Conservation (phyloP, 2,888 invertebrate species). For the Trissonchulus latispiculum region DNA sequence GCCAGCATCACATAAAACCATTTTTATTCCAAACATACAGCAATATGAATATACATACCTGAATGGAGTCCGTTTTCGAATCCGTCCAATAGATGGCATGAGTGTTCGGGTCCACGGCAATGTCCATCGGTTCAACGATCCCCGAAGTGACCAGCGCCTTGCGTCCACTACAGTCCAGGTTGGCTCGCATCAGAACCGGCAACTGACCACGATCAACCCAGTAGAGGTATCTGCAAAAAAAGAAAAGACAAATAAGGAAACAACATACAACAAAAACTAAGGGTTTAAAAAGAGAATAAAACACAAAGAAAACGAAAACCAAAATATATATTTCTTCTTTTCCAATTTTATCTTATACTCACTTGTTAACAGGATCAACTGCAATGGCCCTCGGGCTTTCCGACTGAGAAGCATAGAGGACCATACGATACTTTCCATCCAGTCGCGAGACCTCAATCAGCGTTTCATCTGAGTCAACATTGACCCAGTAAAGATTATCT, state of each 20-base stretch:
- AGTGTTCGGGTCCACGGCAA: slow-evolving; percentile 80
- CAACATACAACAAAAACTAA: too few species aligned
- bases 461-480: slow-evolving; percentile 89
- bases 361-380: slow-evolving; percentile 81
- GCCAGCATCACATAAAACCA: too few species aligned
- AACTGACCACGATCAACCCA: slow-evolving; percentile 98
- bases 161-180: slow-evolving; percentile 77
- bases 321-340: too few species aligned
- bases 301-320: too few species aligned
- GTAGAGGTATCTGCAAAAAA: slow-evolving; percentile 64
- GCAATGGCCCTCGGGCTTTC: slow-evolving; percentile 90
- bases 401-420: slow-evolving; percentile 75
- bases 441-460: slow-evolving; percentile 87
- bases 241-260: too few species aligned
- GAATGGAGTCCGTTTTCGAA: slow-evolving; percentile 26
- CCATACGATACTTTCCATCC: slow-evolving; percentile 78
- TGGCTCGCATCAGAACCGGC: slow-evolving; percentile 62
- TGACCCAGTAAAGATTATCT: slow-evolving; percentile 88
- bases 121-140: slow-evolving; percentile 76
- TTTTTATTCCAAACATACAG: too few species aligned
- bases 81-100: slow-evolving; percentile 98
- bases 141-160: slow-evolving; percentile 73
- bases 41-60: background rate
- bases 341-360: too few species aligned
- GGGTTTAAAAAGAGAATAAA: too few species aligned